Evolutionary conservation across 2,113 vertebrate species (phyloP), one percentile per base, ranked within the genome.

Genomic region (Boleophthalmus pectinirostris): DNA sequence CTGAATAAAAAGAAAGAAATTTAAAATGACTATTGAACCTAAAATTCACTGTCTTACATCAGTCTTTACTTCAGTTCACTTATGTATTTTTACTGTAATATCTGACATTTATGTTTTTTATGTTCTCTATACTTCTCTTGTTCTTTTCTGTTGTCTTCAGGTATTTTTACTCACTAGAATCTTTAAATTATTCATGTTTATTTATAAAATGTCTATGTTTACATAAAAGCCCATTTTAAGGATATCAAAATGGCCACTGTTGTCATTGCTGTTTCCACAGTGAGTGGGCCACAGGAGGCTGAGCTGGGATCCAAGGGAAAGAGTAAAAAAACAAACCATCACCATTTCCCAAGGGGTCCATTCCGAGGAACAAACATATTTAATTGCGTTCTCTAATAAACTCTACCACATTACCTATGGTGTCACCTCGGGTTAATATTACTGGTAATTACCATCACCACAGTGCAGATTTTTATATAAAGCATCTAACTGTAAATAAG

Each of bases 361-460:
- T 58, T 68, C 16, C 15, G 29, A 65, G 73, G 88, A 90, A 91
- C 90, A 94, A 94, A 94, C 92, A 94, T 85, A 43, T 90, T 92
- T 93, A 93, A 92, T 93, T 92, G 89, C 71, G 69, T 66, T 85
- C 69, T 49, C 60, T 63, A 71, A 73, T 72, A 73, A 78, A 79
- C 54, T 49, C 56, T 83, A 66, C 58, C 63, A 60, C 49, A 23
- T 63, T 35, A 66, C 49, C 38, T 73, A 72, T 29, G 63, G 60
- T 54, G 65, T 60, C 3, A 51, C 38, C 51, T 16, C 16, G 16
- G 64, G 24, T 3, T 66, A 23, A 69, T 56, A 23, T 77, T 53
- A 67, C 38, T n/a, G 47, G 25, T 18, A 56, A 18, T 63, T 15
- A 60, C 56, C 14, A 3, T 64, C n/a, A 10, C 61, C 29, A 38